Evolutionary conservation across 2,113 vertebrate genomes (phyloP).

Genomic region (Hyperopisus bebe): DNA sequence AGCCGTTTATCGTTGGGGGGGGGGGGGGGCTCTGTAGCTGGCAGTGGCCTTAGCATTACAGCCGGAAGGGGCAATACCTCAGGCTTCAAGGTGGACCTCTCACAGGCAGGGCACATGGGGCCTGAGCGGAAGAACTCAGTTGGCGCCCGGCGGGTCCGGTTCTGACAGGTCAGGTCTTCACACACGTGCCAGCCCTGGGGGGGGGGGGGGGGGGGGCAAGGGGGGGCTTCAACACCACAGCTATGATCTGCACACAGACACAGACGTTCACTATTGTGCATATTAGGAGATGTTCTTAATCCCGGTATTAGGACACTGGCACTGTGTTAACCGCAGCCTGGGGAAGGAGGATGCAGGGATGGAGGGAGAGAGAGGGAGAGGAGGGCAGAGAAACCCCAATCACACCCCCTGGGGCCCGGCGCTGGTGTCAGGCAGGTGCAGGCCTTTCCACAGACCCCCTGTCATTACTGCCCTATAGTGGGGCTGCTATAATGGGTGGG

Average conservation of each 20-base stretch:
- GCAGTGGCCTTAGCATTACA: too few species aligned
- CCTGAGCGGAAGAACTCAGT: slow-evolving; percentile 78
- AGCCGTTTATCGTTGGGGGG: neutral
- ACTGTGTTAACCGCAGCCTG: neutral
- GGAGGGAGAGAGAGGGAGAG: neutral
- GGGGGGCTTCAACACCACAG: neutral
- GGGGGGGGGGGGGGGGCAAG: neutral
- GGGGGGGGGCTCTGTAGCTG: neutral
- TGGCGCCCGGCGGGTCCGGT: slow-evolving; percentile 76
- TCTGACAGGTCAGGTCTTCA: slow-evolving; percentile 86
- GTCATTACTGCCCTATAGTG: slow-evolving; percentile 11
- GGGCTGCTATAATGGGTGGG: slow-evolving; percentile 10
- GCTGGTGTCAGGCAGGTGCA: slow-evolving; percentile 10
- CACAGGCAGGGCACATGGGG: slow-evolving; percentile 81
- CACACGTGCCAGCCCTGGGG: slow-evolving; percentile 85
- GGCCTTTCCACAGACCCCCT: slow-evolving; percentile 10
- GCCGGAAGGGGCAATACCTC: slow-evolving; percentile 65
- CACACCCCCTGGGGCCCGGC: slow-evolving; percentile 5
- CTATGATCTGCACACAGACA: slow-evolving; percentile 14
- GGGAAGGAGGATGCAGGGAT: neutral
- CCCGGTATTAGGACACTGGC: neutral
- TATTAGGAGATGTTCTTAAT: neutral
- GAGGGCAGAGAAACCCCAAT: neutral
- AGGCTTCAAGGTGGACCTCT: slow-evolving; percentile 71
- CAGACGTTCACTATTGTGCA: neutral